Evolutionary conservation across 2,113 vertebrate species (phyloP).

Genomic region (Montifringilla adamsi): DNA sequence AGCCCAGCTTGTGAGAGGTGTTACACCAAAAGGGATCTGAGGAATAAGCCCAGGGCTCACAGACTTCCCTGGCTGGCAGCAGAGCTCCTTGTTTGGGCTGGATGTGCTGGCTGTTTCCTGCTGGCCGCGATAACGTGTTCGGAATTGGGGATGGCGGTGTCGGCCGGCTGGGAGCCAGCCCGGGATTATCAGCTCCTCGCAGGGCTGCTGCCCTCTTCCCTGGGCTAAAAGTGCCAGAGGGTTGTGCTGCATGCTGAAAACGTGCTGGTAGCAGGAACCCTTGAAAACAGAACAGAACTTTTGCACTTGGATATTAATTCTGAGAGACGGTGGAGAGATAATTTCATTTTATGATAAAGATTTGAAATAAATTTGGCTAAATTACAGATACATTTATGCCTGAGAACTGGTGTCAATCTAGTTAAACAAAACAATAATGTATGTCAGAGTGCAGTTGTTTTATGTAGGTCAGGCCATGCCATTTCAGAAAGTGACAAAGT

Average conservation of each 20-base stretch:
- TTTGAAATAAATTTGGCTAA: neutral
- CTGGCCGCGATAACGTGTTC: accelerated
- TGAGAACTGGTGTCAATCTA: neutral
- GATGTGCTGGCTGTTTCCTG: neutral
- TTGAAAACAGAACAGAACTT: neutral
- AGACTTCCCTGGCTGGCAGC: neutral
- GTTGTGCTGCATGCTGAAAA: neutral
- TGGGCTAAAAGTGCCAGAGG: neutral
- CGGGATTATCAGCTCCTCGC: neutral
- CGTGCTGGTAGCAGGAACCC: accelerated
- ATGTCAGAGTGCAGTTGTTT: neutral
- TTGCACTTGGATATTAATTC: neutral
- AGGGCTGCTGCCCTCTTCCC: neutral
- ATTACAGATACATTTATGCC: neutral
- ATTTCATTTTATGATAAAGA: neutral
- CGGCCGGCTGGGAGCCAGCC: neutral
- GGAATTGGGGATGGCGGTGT: accelerated
- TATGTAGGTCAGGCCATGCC: neutral
- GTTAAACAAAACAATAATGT: neutral
- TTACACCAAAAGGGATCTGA: accelerated
- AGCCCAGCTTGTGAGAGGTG: neutral
- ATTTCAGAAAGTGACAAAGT: neutral
- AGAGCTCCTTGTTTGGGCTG: accelerated
- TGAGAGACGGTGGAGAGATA: accelerated
- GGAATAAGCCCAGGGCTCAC: neutral